phyloP scores from a whole-genome alignment of 2,113 vertebrate genomes.

The Ammodramus savannarum region DNA sequence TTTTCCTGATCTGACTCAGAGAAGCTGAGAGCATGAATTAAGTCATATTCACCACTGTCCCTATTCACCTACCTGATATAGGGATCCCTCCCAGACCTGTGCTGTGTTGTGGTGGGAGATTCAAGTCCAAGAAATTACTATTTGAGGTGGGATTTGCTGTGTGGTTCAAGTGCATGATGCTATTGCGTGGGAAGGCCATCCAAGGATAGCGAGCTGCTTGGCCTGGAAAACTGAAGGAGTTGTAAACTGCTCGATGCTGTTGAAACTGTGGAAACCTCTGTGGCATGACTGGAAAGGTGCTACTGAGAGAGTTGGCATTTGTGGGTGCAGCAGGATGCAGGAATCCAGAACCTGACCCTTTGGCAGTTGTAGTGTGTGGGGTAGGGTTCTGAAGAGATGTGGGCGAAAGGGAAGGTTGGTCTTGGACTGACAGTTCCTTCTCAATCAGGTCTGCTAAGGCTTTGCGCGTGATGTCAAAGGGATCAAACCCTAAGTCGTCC shows the following conservation, averaged over 20 bases:
- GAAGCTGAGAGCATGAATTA: conserved; percentile 53
- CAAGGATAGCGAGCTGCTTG: conserved; percentile 92
- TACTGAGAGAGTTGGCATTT: conserved; percentile 85
- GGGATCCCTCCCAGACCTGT: conserved; percentile 97
- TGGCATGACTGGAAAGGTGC: conserved; percentile 88
- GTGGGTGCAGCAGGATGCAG: conserved; percentile 76
- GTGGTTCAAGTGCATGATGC: conserved; percentile 93
- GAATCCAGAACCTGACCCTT: conserved; percentile 83
- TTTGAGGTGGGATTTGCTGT: conserved; percentile 94
- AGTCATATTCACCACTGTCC: not conserved
- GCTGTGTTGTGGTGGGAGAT: conserved; percentile 92
- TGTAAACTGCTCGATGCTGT: conserved; percentile 95
- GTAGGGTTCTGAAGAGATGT: conserved; percentile 79
- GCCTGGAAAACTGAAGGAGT: conserved; percentile 94
- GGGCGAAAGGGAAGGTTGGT: conserved; percentile 81
- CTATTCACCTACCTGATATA: conserved; percentile 90
- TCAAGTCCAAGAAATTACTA: conserved; percentile 98
- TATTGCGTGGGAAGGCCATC: conserved; percentile 93
- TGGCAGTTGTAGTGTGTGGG: conserved; percentile 82
- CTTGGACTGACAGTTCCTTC: conserved; percentile 98
- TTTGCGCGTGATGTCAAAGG: conserved; percentile 98
- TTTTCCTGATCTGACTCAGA: conserved; percentile 30
- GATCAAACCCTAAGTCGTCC: conserved; percentile 98
- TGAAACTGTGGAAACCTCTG: conserved; percentile 91
- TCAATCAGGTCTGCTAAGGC: conserved; percentile 99